Evolutionary conservation across 2,888 invertebrate genomes (phyloP).

Genomic region (Nomada ruficornis): DNA sequence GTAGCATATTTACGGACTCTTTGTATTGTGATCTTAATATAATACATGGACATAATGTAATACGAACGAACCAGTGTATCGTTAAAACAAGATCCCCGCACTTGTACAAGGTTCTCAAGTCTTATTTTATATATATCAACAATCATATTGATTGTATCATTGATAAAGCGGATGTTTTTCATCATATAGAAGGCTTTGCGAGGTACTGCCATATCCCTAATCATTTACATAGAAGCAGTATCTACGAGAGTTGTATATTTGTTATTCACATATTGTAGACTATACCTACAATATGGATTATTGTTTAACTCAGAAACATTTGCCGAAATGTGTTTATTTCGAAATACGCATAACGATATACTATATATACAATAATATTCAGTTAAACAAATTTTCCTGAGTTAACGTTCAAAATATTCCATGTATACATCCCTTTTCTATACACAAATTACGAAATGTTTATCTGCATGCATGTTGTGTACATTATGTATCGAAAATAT

Average conservation of each 20-base stretch:
- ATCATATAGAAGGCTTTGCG: constrained; percentile 82
- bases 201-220: constrained; percentile 77
- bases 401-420: constrained; percentile 9
- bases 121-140: constrained; percentile 85
- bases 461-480: constrained; percentile 37
- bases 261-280: constrained; percentile 22
- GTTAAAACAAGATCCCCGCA: constrained; percentile 86
- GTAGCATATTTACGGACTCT: constrained; percentile 86
- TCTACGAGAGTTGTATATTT: constrained; percentile 27
- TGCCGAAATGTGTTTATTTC: background rate
- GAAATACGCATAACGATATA: background rate
- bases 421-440: constrained; percentile 2
- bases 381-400: constrained; percentile 37
- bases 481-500: constrained; percentile 34
- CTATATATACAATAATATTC: background rate
- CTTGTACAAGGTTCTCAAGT: constrained; percentile 86
- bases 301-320: constrained; percentile 37
- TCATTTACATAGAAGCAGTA: constrained; percentile 48
- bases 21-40: constrained; percentile 87
- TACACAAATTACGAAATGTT: constrained; percentile 11
- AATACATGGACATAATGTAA: constrained; percentile 86
- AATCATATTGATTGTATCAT: constrained; percentile 85
- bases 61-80: constrained; percentile 87
- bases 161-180: constrained; percentile 86
- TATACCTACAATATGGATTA: constrained; percentile 38